These are phyloP conservation scores for Regulus satrapa DNA, from an alignment of 2,113 vertebrate species.

Conservation along the genomic window DNA sequence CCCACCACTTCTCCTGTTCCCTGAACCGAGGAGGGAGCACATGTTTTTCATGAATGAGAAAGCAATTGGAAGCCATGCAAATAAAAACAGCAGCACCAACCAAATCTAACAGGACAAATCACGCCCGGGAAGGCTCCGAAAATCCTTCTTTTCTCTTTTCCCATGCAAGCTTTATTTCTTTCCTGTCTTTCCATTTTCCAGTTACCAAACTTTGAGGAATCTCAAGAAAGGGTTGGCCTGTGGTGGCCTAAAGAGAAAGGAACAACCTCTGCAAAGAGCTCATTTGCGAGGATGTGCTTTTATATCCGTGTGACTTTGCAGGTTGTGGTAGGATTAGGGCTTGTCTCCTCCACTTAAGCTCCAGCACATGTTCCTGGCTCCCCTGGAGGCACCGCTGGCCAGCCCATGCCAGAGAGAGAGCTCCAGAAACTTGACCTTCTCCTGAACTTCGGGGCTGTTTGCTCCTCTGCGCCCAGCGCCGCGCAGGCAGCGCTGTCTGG, in stretches of 20 bases:
- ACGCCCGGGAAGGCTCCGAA: background rate
- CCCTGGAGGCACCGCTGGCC: background rate
- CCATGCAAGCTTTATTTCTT: background rate
- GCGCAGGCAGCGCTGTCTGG: constrained; percentile 26
- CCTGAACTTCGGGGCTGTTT: background rate
- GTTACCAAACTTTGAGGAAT: background rate
- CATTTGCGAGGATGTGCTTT: background rate
- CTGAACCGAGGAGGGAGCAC: background rate
- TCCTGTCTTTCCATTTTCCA: background rate
- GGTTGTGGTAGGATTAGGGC: background rate
- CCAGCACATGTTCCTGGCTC: background rate
- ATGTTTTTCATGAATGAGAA: background rate
- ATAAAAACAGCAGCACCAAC: background rate
- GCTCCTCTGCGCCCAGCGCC: background rate
- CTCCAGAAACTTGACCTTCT: background rate
- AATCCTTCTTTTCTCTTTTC: background rate
- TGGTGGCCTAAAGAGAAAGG: background rate
- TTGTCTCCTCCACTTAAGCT: background rate
- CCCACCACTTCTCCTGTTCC: background rate
- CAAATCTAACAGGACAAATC: background rate
- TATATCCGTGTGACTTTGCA: background rate
- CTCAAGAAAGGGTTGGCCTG: background rate
- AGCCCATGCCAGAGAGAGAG: background rate
- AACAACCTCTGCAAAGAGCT: background rate
- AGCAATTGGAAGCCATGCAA: background rate